phyloP scores from a whole-genome alignment of 2,797 vertebrate species.

The Gallinago stenura region DNA sequence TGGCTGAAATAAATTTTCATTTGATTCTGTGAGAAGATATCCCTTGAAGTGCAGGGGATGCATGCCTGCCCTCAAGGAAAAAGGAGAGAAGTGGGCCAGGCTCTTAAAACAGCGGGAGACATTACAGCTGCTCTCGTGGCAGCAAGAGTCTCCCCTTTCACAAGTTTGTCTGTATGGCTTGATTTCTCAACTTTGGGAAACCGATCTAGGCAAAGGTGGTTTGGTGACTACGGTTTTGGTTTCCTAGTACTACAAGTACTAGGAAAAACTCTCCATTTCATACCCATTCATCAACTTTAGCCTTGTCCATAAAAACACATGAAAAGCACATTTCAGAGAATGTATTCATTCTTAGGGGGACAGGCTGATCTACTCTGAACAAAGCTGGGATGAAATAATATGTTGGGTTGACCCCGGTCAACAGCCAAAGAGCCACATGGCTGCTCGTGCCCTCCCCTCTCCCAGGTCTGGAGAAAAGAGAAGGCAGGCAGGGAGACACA shows the following conservation, averaged over 20 bases:
- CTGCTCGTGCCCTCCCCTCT: neutral
- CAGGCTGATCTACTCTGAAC: neutral
- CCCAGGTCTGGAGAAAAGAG: neutral
- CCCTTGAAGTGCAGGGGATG: neutral
- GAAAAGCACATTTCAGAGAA: rapidly evolving
- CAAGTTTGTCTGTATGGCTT: neutral
- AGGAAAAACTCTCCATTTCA: neutral
- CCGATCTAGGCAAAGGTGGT: neutral
- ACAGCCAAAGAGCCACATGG: neutral
- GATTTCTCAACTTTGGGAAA: neutral
- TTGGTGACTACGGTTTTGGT: neutral
- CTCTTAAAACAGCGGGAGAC: neutral
- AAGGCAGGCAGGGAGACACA: neutral
- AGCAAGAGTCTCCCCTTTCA: neutral
- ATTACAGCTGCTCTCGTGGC: neutral
- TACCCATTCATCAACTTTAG: neutral
- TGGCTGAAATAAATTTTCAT: neutral
- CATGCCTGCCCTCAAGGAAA: neutral
- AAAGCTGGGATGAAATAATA: neutral
- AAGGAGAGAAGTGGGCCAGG: neutral
- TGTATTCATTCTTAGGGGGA: rapidly evolving
- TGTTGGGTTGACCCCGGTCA: neutral
- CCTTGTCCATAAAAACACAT: neutral
- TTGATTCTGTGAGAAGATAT: neutral
- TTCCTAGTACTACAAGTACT: neutral